Base-by-base conservation (phyloP, 2,888 invertebrate species). In the Napeogenes sylphis region DNA sequence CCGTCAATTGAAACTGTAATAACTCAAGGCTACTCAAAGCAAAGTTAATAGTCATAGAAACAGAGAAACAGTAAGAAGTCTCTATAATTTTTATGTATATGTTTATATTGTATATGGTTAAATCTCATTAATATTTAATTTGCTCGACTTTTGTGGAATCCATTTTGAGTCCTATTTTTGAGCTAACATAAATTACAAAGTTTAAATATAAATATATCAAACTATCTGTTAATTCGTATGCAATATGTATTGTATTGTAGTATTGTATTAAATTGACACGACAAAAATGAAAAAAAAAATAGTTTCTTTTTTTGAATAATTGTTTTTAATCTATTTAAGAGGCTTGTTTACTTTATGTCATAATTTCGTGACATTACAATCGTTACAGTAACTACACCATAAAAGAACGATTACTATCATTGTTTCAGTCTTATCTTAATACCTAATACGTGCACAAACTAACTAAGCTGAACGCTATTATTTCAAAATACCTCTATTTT, bases 1-100 rank as follows among this genome's bases (percentile, higher is more conserved):
- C 80, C 79, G 75, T 73, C 86, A 84, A 84, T 86, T 81, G 75
- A 82, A 75, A 72, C 68, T 71, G 59, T 68, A 68, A 69, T 66
- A 68, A 69, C 71, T 66, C 58, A 56, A 57, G 45, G 54, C 55
- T 63, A 51, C 14, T 55, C 51, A 14, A 30, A 55, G 32, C 55
- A 55, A 55, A n/a, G 14, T 12, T 32, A 13, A 13, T 14, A 30
- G 30, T 51, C 30, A 51, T 51, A 8, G 51, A 3, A 51, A 21
- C 51, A 51, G 51, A 10, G 10, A 6, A 8, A 42, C 10, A 10
- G 0, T 38, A 8, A 38, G 4, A 42, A 42, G 10, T 10, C 10
- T 42, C 3, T 42, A 42, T 10, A 42, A 10, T 2, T 4, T 35
- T 35, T 35, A 2, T 35, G 0, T 35, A 35, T 35, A 5, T 35